Conservation (phyloP, 2,113 vertebrate species). For the Canis aureus region DNA sequence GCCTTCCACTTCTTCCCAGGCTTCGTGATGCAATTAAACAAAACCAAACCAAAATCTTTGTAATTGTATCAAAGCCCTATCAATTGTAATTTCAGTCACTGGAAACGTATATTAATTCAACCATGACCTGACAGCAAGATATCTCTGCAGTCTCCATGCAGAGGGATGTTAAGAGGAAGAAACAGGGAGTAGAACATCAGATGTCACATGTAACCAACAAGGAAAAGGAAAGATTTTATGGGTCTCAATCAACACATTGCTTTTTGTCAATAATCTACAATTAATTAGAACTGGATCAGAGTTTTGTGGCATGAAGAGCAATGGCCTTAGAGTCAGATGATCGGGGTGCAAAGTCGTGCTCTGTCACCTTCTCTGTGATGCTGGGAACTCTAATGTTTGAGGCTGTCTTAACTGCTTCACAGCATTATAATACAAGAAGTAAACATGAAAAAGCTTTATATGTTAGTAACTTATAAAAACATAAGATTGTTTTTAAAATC, state of each 20-base stretch:
- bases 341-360: background rate
- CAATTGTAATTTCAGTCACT: too few relatives aligned
- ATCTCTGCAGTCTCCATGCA: background rate
- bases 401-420: background rate
- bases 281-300: background rate
- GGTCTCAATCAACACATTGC: background rate
- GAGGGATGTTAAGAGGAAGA: background rate
- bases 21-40: background rate
- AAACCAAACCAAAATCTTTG: background rate
- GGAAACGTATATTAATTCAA: background rate
- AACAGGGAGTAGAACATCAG: background rate
- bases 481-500: background rate
- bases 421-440: background rate
- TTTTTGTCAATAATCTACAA: background rate
- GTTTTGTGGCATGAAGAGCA: background rate
- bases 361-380: background rate
- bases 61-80: background rate
- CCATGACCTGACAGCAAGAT: rapidly evolving
- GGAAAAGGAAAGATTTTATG: background rate
- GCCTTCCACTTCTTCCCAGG: background rate
- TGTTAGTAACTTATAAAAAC: background rate
- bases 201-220: background rate
- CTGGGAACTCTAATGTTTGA: background rate
- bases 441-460: background rate
- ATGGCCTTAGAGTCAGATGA: background rate